phyloP scores from a whole-genome alignment of 2,888 invertebrate genomes.

The Dyspetes luteomarginatus region DNA sequence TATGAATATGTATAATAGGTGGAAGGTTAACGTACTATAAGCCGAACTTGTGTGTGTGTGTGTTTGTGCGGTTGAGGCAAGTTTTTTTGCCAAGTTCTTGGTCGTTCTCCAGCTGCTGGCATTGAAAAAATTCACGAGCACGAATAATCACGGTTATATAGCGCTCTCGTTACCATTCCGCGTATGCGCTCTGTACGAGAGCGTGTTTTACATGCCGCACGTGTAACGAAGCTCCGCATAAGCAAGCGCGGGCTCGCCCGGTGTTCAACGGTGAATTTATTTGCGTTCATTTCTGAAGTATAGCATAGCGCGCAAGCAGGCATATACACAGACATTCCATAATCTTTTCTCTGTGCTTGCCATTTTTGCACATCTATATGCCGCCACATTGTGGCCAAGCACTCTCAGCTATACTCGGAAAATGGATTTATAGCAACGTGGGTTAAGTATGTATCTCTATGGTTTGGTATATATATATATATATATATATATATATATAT shows the following conservation, averaged over 20 bases:
- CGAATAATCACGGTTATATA: conserved; percentile 64
- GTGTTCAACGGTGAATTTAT: conserved; percentile 57
- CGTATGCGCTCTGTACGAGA: conserved; percentile 39
- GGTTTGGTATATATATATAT: conserved; percentile 1
- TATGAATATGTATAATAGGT: no score
- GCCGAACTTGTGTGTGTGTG: background rate
- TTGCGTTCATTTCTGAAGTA: conserved; percentile 50
- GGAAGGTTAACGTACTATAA: conserved; percentile 27
- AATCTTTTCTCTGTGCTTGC: conserved; percentile 4
- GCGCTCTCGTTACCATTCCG: conserved; percentile 69
- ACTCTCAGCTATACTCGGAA: background rate
- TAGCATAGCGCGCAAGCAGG: background rate
- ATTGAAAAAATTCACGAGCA: conserved; percentile 51
- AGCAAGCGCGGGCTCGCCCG: conserved; percentile 26
- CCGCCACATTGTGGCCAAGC: background rate
- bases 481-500: no score
- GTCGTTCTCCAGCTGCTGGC: background rate
- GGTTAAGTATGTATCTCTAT: background rate
- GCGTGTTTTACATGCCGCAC: conserved; percentile 68
- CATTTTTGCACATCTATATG: background rate
- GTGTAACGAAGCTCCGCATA: conserved; percentile 66
- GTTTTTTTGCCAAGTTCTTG: conserved; percentile 26
- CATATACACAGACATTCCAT: background rate
- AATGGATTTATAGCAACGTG: conserved; percentile 11
- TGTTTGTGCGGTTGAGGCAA: background rate